Conservation (phyloP, 2,797 vertebrate species). For the Parauchenoglanis ngamensis region DNA sequence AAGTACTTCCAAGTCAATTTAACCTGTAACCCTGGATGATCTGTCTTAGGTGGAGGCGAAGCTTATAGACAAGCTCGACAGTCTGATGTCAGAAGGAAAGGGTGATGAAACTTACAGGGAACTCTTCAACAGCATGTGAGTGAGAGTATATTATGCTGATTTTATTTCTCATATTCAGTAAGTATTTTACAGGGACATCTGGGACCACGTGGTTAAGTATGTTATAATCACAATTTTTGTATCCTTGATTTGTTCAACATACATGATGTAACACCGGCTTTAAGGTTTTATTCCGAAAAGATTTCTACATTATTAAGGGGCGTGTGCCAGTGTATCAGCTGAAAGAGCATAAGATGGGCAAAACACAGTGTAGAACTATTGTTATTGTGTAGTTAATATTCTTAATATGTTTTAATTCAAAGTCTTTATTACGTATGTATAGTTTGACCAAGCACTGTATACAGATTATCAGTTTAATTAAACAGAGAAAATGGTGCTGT, state of each 20-base stretch:
- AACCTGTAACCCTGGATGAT: neutral
- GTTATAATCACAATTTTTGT: neutral
- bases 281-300: neutral
- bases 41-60: conserved; percentile 92
- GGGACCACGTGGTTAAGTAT: too few relatives aligned
- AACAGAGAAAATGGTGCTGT: neutral
- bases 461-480: neutral
- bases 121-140: conserved; percentile 87
- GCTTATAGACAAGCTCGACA: conserved; percentile 98
- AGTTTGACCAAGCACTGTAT: neutral
- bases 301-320: neutral
- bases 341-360: neutral
- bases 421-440: neutral
- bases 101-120: conserved; percentile 97
- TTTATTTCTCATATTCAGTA: neutral
- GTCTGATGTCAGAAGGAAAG: conserved; percentile 98
- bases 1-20: neutral
- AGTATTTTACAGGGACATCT: neutral
- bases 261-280: neutral
- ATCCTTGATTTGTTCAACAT: neutral
- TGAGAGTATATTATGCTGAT: neutral
- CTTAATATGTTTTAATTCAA: neutral
- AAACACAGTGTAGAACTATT: neutral
- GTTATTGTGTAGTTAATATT: neutral
- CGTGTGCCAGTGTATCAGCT: neutral